phyloP scores from a whole-genome alignment of 2,888 invertebrate species.

The Griposia aprilina region DNA sequence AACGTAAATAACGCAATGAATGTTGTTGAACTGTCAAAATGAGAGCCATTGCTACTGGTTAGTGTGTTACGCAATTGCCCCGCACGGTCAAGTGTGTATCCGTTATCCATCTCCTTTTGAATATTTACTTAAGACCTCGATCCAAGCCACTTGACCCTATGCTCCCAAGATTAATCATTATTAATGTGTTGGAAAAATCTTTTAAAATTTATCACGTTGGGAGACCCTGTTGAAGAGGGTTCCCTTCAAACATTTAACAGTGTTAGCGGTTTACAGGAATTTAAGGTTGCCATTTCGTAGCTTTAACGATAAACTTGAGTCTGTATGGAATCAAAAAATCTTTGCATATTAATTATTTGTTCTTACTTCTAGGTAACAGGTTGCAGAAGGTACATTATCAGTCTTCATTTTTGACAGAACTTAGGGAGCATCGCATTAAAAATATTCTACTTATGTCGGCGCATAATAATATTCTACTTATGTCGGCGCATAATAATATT shows the following conservation, averaged over 20 bases:
- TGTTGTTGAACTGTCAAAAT: no score
- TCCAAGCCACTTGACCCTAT: slow-evolving; percentile 8
- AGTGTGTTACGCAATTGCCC: no score
- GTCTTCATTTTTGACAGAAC: not conserved
- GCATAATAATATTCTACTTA: no score
- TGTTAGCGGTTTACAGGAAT: slow-evolving; percentile 67
- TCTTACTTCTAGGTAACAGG: not conserved
- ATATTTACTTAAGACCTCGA: slow-evolving; percentile 7
- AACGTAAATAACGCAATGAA: no score
- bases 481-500: no score
- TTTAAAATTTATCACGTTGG: slow-evolving; percentile 53
- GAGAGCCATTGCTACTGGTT: no score
- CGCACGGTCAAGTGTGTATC: no score
- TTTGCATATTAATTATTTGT: not conserved
- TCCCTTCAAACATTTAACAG: slow-evolving; percentile 63
- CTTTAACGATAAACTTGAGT: not conserved
- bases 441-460: no score
- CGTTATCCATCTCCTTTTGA: no score
- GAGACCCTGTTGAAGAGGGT: slow-evolving; percentile 67
- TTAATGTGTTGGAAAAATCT: slow-evolving; percentile 60
- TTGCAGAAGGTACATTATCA: not conserved
- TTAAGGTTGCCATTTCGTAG: slow-evolving; percentile 32
- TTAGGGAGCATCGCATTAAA: no score
- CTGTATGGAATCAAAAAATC: not conserved
- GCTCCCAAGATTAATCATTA: slow-evolving; percentile 38